These are phyloP conservation scores for Osmoderma eremita DNA, from an alignment of 2,888 invertebrate genomes.

Conservation along the genomic window DNA sequence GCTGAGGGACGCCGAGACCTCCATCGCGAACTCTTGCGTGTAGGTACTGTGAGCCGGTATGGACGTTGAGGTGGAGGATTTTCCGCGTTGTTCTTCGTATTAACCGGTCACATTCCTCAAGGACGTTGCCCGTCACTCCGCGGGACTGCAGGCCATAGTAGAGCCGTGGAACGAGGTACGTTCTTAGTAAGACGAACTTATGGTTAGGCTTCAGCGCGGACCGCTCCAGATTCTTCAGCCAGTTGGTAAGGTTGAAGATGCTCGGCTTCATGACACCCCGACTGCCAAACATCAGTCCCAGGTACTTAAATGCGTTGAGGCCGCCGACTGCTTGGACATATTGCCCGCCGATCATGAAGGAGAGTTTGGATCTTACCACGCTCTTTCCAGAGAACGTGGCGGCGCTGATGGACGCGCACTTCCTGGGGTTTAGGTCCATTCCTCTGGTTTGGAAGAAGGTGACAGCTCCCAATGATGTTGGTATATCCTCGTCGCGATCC, in stretches of 20 bases:
- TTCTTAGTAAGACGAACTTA: slow-evolving; percentile 53
- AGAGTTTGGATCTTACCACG: not conserved
- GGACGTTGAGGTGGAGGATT: slow-evolving; percentile 53
- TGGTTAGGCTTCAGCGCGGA: slow-evolving; percentile 61
- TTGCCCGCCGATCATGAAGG: not conserved
- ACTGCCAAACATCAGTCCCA: slow-evolving; percentile 53
- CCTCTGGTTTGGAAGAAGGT: slow-evolving; percentile 44
- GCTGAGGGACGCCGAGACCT: slow-evolving; percentile 50
- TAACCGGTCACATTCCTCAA: slow-evolving; percentile 54
- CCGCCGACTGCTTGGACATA: not conserved
- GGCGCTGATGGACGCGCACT: slow-evolving; percentile 39
- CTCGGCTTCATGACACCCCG: slow-evolving; percentile 45
- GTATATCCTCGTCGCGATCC: slow-evolving; percentile 53
- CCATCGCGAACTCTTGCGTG: slow-evolving; percentile 47
- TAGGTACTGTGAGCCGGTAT: slow-evolving; percentile 44
- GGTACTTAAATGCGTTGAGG: slow-evolving; percentile 45
- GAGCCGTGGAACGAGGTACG: slow-evolving; percentile 55
- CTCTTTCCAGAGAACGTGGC: slow-evolving; percentile 23
- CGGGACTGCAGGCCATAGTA: slow-evolving; percentile 57
- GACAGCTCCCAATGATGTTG: slow-evolving; percentile 45
- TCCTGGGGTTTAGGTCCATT: slow-evolving; percentile 44
- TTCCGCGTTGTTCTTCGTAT: slow-evolving; percentile 51
- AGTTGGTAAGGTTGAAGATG: slow-evolving; percentile 37
- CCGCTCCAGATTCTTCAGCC: slow-evolving; percentile 43
- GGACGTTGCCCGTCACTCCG: slow-evolving; percentile 30